A percentile compares a stretch with the other conserved stretches of the same genome.
Conservation (phyloP, 1,140 invertebrate genomes). For the Episyrphus balteatus region DNA sequence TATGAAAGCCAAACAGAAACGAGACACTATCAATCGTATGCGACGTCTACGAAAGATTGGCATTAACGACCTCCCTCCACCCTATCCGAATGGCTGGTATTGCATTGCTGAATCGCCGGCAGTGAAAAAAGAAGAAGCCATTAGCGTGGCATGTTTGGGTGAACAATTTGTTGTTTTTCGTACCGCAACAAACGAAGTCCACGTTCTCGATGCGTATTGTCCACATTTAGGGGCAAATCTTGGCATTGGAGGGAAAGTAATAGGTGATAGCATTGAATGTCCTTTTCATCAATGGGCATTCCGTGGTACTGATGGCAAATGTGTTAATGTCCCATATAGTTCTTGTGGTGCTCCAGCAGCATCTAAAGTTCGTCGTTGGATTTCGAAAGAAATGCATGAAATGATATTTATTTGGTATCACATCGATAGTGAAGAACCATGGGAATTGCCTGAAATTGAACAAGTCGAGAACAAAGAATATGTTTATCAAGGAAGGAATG, state of each 20-base stretch:
- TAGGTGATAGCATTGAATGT: slow-evolving; percentile 69
- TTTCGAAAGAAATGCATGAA: slow-evolving; percentile 54
- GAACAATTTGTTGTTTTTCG: slow-evolving; percentile 68
- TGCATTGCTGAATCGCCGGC: slow-evolving; percentile 57
- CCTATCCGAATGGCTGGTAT: slow-evolving; percentile 88
- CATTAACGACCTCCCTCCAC: slow-evolving; percentile 54
- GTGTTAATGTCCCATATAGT: slow-evolving; percentile 57
- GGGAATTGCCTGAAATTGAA: slow-evolving; percentile 49
- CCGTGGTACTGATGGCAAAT: slow-evolving; percentile 56
- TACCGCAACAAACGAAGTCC: slow-evolving; percentile 47
- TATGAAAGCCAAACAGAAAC: slow-evolving; percentile 5
- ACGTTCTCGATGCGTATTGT: slow-evolving; percentile 74
- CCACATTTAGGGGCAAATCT: slow-evolving; percentile 83
- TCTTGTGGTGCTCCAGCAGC: slow-evolving; percentile 38
- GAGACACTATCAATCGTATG: slow-evolving; percentile 17
- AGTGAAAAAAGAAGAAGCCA: slow-evolving; percentile 48
- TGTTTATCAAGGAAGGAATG: slow-evolving; percentile 60
- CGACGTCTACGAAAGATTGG: slow-evolving; percentile 30
- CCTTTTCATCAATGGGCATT: slow-evolving; percentile 85
- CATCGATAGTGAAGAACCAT: slow-evolving; percentile 58
- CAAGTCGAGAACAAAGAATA: slow-evolving; percentile 47
- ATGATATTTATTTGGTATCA: slow-evolving; percentile 79
- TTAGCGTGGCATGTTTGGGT: slow-evolving; percentile 56
- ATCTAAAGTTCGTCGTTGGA: slow-evolving; percentile 54
- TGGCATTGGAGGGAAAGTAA: slow-evolving; percentile 60